phyloP scores from a whole-genome alignment of 2,113 vertebrate species.

The Bothrops jararaca region DNA sequence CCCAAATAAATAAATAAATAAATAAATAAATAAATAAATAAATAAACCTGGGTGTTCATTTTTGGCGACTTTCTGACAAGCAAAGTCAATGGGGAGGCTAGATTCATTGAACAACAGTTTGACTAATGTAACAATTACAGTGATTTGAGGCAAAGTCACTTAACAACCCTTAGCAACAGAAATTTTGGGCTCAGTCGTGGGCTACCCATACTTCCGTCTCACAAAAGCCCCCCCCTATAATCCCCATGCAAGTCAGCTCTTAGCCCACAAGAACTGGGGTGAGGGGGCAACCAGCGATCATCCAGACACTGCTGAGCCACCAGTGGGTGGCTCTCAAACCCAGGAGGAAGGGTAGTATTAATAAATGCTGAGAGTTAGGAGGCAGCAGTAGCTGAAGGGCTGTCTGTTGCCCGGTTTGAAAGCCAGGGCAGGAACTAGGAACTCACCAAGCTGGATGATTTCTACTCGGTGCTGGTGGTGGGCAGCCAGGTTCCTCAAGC shows the following conservation, averaged over 20 bases:
- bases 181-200: neutral
- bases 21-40: no score
- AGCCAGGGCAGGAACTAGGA: neutral
- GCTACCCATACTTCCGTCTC: neutral
- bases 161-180: neutral
- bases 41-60: neutral
- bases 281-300: neutral
- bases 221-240: neutral
- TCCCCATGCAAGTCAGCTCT: neutral
- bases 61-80: neutral
- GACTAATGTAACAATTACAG: neutral
- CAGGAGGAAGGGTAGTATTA: neutral
- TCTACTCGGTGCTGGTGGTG: conserved; percentile 47
- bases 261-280: neutral
- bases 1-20: no score
- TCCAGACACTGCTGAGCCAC: neutral
- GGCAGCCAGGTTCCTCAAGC: conserved; percentile 55
- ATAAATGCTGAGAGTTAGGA: neutral
- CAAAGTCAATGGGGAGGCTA: neutral
- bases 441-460: conserved; percentile 60
- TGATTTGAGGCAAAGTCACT: neutral
- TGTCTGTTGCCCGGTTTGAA: neutral
- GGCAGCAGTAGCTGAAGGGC: neutral
- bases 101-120: neutral
- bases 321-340: neutral